Evolutionary conservation across 2,113 vertebrate genomes (phyloP).

Genomic region (Dicentrarchus labrax): DNA sequence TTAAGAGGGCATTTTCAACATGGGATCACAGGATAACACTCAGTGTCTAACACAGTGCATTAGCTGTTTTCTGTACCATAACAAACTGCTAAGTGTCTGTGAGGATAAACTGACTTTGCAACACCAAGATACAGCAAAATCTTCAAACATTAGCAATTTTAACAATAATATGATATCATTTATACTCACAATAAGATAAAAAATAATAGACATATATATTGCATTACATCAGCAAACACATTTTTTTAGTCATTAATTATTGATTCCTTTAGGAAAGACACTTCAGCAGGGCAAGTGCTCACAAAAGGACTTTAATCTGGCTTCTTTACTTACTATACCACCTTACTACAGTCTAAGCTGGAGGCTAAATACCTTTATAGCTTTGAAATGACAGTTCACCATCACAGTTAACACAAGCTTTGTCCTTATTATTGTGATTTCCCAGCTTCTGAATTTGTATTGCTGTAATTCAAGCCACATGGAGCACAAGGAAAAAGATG

Average conservation of each 20-base stretch:
- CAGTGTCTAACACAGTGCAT: conserved; percentile 47
- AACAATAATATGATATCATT: background rate
- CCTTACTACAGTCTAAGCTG: background rate
- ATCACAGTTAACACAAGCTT: background rate
- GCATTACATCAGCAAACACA: too few species aligned
- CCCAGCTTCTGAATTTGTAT: background rate
- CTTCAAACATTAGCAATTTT: background rate
- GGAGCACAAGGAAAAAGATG: conserved; percentile 39
- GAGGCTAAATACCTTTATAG: conserved; percentile 17
- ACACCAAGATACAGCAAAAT: conserved; percentile 2
- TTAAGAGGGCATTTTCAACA: conserved; percentile 64
- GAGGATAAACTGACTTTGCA: conserved; percentile 53
- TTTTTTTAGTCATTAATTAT: background rate
- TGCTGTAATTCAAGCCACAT: conserved; percentile 48
- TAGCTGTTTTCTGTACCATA: conserved; percentile 50
- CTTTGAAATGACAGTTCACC: background rate
- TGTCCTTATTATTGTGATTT: background rate
- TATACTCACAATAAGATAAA: background rate
- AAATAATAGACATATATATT: background rate
- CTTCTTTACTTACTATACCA: background rate
- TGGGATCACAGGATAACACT: conserved; percentile 62
- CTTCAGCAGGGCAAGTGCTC: background rate
- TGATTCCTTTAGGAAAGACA: background rate
- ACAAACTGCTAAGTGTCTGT: conserved; percentile 65
- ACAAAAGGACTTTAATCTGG: background rate